Evolutionary conservation across 2,797 vertebrate species (phyloP).

Genomic region (Lepus oiostolus): DNA sequence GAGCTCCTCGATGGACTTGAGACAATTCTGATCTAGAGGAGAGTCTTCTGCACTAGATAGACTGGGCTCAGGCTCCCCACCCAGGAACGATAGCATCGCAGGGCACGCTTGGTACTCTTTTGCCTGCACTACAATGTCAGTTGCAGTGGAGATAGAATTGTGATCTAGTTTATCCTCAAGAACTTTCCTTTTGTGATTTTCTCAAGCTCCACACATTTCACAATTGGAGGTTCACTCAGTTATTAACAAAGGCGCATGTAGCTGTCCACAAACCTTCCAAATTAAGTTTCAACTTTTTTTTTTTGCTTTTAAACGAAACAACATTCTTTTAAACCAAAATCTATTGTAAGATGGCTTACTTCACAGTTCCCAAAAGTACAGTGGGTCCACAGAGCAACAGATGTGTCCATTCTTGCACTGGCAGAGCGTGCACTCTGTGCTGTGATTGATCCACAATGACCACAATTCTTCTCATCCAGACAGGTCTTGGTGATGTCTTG

Average conservation of each 20-base stretch:
- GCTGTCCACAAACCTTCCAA: conserved; percentile 86
- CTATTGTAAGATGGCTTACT: conserved; percentile 84
- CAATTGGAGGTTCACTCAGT: conserved; percentile 78
- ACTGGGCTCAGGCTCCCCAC: conserved; percentile 65
- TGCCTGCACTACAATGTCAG: conserved; percentile 80
- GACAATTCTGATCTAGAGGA: conserved; percentile 82
- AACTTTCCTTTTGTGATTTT: conserved; percentile 82
- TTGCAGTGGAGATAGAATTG: conserved; percentile 79
- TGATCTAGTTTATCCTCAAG: conserved; percentile 81
- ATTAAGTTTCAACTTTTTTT: conserved; percentile 88
- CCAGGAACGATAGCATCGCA: conserved; percentile 75
- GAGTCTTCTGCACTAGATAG: conserved; percentile 79
- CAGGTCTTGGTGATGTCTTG: conserved; percentile 99
- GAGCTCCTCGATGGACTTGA: conserved; percentile 83
- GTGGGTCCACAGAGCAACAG: conserved; percentile 99
- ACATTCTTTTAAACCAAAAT: conserved; percentile 89
- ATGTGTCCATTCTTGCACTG: conserved; percentile 99
- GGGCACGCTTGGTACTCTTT: conserved; percentile 70
- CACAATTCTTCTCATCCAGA: conserved; percentile 95
- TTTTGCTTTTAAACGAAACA: conserved; percentile 89
- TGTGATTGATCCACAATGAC: conserved; percentile 98
- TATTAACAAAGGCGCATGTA: conserved; percentile 83
- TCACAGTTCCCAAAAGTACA: conserved; percentile 97
- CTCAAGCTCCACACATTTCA: conserved; percentile 81
- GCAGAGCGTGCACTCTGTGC: conserved; percentile 98